phyloP scores from a whole-genome alignment of 2,888 invertebrate genomes.

The Hyposoter didymator region DNA sequence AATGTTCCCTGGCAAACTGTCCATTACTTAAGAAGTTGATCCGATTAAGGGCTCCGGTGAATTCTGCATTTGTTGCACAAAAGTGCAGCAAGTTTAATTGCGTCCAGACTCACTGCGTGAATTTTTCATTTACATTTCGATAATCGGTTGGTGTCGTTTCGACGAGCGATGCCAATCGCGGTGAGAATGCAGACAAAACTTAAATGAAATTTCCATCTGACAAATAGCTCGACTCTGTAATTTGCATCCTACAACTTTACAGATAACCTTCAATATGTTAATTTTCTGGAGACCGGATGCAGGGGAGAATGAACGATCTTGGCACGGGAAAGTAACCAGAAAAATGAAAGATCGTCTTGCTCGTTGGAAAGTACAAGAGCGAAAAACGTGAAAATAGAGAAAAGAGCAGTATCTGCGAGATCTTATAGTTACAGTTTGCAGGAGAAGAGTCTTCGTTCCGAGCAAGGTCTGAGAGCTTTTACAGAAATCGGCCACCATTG shows the following conservation, averaged over 20 bases:
- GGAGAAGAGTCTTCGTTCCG: slow-evolving; percentile 37
- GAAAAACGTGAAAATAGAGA: slow-evolving; percentile 3
- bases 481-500: slow-evolving; percentile 65
- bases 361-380: slow-evolving; percentile 27
- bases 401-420: slow-evolving; percentile 10
- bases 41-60: neutral
- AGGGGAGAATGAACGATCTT: neutral
- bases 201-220: neutral
- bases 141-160: neutral
- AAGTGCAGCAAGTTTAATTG: neutral
- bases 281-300: neutral
- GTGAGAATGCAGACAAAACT: neutral
- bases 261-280: neutral
- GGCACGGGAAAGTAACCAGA: slow-evolving; percentile 15
- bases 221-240: no score
- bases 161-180: no score
- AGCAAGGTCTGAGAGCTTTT: slow-evolving; percentile 56
- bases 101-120: no score
- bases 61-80: neutral
- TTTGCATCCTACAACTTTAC: neutral
- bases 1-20: neutral
- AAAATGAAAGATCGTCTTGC: slow-evolving; percentile 23
- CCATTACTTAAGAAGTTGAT: slow-evolving; percentile 6
- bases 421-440: slow-evolving; percentile 8
- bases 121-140: neutral